Evolutionary conservation across 1,140 invertebrate genomes (phyloP).

Genomic region (Maniola jurtina): DNA sequence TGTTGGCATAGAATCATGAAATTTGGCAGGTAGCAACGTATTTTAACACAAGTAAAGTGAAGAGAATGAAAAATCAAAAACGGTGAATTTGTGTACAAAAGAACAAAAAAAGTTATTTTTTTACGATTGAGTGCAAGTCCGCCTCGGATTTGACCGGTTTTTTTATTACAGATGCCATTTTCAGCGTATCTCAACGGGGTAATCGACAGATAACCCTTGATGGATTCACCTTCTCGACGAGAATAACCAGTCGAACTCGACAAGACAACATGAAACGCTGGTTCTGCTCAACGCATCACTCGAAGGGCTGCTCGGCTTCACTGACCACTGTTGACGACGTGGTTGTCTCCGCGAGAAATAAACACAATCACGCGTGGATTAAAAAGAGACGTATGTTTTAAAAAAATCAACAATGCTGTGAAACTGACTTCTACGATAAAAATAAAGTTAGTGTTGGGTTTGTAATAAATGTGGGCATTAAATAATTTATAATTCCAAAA

Average conservation of each 20-base stretch:
- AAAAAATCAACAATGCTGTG: too few relatives aligned
- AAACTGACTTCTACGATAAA: too few relatives aligned
- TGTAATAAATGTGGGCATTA: too few relatives aligned
- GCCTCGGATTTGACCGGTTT: background rate
- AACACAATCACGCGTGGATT: slow-evolving; percentile 37
- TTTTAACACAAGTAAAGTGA: too few relatives aligned
- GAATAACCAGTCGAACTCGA: background rate
- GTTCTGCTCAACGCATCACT: slow-evolving; percentile 55
- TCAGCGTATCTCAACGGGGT: slow-evolving; percentile 25
- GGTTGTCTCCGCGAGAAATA: slow-evolving; percentile 30
- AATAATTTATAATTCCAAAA: too few relatives aligned
- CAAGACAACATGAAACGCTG: slow-evolving; percentile 34
- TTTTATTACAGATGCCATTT: slow-evolving; percentile 26
- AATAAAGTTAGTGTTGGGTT: too few relatives aligned
- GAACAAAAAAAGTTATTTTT: too few relatives aligned
- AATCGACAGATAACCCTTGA: slow-evolving; percentile 28
- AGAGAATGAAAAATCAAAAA: too few relatives aligned
- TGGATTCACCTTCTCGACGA: slow-evolving; percentile 37
- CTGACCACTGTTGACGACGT: slow-evolving; percentile 41
- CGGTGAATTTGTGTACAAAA: too few relatives aligned
- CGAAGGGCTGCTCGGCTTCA: slow-evolving; percentile 44
- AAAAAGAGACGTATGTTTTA: background rate
- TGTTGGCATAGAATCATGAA: too few relatives aligned
- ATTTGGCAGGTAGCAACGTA: too few relatives aligned
- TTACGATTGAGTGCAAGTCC: too few relatives aligned